phyloP scores from a whole-genome alignment of 2,797 vertebrate genomes.

The Cirrhinus molitorella region DNA sequence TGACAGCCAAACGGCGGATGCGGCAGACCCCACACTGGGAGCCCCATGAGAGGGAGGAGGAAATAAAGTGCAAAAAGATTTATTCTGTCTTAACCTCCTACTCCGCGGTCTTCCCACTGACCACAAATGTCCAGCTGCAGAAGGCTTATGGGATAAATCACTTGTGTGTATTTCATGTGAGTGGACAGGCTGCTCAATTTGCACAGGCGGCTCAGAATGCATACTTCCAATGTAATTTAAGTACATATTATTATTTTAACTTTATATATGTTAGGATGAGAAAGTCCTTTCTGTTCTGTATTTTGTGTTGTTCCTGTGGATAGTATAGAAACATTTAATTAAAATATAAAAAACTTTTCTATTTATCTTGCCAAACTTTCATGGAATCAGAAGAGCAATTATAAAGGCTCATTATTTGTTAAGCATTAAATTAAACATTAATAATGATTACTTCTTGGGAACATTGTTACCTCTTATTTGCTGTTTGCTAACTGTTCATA shows the following conservation, averaged over 20 bases:
- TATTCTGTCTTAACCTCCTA: constrained; percentile 27
- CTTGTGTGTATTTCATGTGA: constrained; percentile 3
- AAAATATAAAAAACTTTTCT: not conserved
- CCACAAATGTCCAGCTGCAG: constrained; percentile 21
- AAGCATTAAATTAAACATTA: not conserved
- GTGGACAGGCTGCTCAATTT: not conserved
- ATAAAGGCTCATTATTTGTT: not conserved
- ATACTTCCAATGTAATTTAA: not conserved
- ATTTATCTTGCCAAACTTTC: not conserved
- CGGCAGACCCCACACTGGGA: constrained; percentile 37
- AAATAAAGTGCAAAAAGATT: constrained; percentile 49
- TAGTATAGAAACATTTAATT: not conserved
- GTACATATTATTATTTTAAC: not conserved
- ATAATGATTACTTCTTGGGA: not conserved
- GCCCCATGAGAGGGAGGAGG: constrained; percentile 39
- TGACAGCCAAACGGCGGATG: constrained; percentile 42
- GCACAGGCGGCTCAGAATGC: not conserved
- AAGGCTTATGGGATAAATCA: constrained; percentile 23
- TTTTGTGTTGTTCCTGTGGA: not conserved
- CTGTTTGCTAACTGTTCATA: not conserved
- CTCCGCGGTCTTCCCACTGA: constrained; percentile 36
- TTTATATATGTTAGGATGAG: not conserved
- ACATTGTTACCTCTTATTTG: constrained; percentile 11
- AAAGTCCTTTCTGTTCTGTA: not conserved
- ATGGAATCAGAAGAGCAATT: not conserved